Percentiles rank a stretch among this genome's conserved stretches.
These are phyloP conservation scores for Psilopsiagon aurifrons DNA, from an alignment of 2,113 vertebrate species.

Conservation along the genomic window DNA sequence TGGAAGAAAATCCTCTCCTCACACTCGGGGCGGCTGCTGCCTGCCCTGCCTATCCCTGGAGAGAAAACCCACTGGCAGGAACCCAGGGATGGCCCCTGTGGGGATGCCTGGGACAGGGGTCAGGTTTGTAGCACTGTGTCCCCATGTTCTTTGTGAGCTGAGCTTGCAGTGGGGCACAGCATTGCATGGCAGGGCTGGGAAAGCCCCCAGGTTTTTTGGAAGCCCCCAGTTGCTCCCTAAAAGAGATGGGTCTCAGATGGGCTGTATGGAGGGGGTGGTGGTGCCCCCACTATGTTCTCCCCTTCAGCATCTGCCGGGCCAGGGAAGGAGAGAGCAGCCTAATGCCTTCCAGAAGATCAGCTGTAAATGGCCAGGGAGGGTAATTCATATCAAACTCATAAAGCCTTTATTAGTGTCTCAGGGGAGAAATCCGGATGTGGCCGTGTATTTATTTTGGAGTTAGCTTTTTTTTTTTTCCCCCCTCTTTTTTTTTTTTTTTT, in stretches of 20 bases:
- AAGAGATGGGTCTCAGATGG: background rate
- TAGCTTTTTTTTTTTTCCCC: background rate
- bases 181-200: accelerated
- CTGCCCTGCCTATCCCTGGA: accelerated
- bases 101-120: accelerated
- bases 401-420: constrained; percentile 73
- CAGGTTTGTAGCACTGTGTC: background rate
- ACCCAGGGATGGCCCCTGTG: background rate
- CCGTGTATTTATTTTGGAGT: constrained; percentile 76
- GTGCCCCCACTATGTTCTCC: background rate
- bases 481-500: background rate
- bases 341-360: constrained; percentile 78
- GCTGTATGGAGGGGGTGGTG: background rate
- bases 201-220: background rate
- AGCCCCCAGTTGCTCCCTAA: accelerated
- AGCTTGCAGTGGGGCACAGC: background rate
- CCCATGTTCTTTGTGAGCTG: background rate
- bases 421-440: constrained; percentile 77
- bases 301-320: accelerated
- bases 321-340: constrained; percentile 23
- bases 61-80: background rate
- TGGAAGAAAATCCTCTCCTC: background rate
- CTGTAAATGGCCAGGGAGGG: constrained; percentile 59
- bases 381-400: constrained; percentile 74
- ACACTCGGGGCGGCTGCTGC: accelerated